phyloP scores from a whole-genome alignment of 2,797 vertebrate species.

The Coregonus suidteri region DNA sequence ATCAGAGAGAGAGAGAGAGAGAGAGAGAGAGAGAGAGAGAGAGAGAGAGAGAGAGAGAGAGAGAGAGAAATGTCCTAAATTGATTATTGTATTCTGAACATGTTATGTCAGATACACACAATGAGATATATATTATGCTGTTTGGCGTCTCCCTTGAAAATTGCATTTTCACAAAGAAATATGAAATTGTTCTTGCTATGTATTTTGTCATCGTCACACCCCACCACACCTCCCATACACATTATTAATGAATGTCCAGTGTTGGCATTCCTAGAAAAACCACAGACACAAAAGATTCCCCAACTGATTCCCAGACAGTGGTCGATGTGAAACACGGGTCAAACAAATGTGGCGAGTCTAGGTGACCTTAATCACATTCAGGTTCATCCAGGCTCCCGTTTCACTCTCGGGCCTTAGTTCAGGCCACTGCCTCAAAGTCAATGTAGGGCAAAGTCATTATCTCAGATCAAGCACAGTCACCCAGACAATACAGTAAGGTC shows the following conservation, averaged over 20 bases:
- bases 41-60: neutral
- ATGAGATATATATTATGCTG: neutral
- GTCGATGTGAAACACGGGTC: slow-evolving; percentile 72
- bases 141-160: slow-evolving; percentile 33
- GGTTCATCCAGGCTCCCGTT: slow-evolving; percentile 77
- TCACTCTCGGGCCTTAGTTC: slow-evolving; percentile 80
- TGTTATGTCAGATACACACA: slow-evolving; percentile 23
- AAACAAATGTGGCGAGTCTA: slow-evolving; percentile 75
- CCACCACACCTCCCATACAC: slow-evolving; percentile 33
- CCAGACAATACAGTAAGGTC: slow-evolving; percentile 81
- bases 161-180: slow-evolving; percentile 24
- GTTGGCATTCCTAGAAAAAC: slow-evolving; percentile 65
- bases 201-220: slow-evolving; percentile 58
- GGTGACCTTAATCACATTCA: slow-evolving; percentile 82
- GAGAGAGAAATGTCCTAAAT: neutral
- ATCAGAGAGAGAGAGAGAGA: neutral
- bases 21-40: neutral
- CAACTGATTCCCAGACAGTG: slow-evolving; percentile 55
- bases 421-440: slow-evolving; percentile 83
- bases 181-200: slow-evolving; percentile 21
- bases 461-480: slow-evolving; percentile 79
- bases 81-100: slow-evolving; percentile 22
- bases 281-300: slow-evolving; percentile 65
- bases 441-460: slow-evolving; percentile 83
- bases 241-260: slow-evolving; percentile 51